phyloP scores from a whole-genome alignment of 2,797 vertebrate species.

The Peromyscus melanophrys region DNA sequence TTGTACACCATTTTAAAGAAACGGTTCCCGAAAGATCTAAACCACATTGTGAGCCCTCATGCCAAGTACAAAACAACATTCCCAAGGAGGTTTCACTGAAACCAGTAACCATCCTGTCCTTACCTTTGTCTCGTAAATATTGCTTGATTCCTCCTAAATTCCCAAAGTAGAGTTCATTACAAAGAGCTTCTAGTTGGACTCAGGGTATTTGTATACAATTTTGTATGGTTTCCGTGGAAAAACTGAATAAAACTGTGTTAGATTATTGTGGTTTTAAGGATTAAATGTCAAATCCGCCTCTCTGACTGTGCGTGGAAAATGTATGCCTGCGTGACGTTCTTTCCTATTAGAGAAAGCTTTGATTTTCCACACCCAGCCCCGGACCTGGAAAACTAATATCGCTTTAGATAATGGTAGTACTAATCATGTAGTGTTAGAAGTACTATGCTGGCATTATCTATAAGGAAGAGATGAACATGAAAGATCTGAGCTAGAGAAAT shows the following conservation, averaged over 20 bases:
- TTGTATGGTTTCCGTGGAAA: conserved; percentile 73
- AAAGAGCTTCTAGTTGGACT: conserved; percentile 29
- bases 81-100: not conserved
- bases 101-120: not conserved
- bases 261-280: conserved; percentile 65
- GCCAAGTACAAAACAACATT: conserved; percentile 28
- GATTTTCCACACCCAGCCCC: conserved; percentile 19
- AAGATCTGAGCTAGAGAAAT: not conserved
- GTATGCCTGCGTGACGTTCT: not conserved
- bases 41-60: not conserved
- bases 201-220: conserved; percentile 61
- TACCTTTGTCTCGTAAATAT: conserved; percentile 64
- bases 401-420: not conserved
- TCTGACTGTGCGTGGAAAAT: conserved; percentile 58
- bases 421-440: not conserved
- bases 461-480: not conserved
- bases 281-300: conserved; percentile 56
- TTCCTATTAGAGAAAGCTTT: conserved; percentile 15
- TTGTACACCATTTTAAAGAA: conserved; percentile 44
- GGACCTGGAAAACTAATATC: conserved; percentile 1
- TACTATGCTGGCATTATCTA: too few relatives aligned
- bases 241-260: conserved; percentile 62
- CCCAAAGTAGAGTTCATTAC: conserved; percentile 52
- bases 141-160: conserved; percentile 18
- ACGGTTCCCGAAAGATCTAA: conserved; percentile 29